Percentiles rank a stretch among this genome's conserved stretches.
phyloP scores from a whole-genome alignment of 2,888 invertebrate species.

The Amblyteles armatorius region DNA sequence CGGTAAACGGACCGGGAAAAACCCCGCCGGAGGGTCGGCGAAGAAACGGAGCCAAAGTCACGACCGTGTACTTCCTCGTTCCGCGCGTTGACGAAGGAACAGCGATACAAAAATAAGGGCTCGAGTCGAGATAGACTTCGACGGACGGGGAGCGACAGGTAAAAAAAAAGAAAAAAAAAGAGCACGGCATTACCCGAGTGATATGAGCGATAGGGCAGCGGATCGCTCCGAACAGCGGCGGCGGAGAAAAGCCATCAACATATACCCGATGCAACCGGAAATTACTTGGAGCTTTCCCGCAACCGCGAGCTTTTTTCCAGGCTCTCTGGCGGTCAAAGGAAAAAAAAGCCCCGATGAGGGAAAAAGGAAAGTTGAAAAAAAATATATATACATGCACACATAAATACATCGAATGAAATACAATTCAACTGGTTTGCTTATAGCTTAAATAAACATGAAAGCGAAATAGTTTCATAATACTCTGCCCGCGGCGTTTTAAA shows the following conservation, averaged over 20 bases:
- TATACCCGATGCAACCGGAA: slow-evolving; percentile 58
- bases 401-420: slow-evolving; percentile 52
- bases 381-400: too few species aligned
- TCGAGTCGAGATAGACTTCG: background rate
- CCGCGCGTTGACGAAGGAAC: background rate
- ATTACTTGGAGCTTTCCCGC: slow-evolving; percentile 62
- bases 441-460: slow-evolving; percentile 50
- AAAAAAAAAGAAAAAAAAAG: background rate
- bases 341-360: slow-evolving; percentile 13
- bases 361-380: slow-evolving; percentile 11
- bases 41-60: slow-evolving; percentile 35
- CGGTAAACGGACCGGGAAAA: background rate
- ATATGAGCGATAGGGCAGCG: slow-evolving; percentile 29
- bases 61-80: slow-evolving; percentile 1
- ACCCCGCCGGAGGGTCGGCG: background rate
- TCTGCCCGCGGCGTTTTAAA: background rate
- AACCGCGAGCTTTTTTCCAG: slow-evolving; percentile 48
- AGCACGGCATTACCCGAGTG: slow-evolving; percentile 36
- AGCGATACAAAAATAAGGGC: slow-evolving; percentile 6
- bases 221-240: slow-evolving; percentile 3
- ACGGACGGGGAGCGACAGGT: slow-evolving; percentile 27
- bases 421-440: slow-evolving; percentile 40
- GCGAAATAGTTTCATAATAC: slow-evolving; percentile 4
- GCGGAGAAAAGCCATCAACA: slow-evolving; percentile 47
- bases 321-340: slow-evolving; percentile 5